A percentile compares a stretch with the other conserved stretches of the same genome.
Evolutionary conservation across 2,113 vertebrate genomes (phyloP).

Genomic region (Pollachius pollachius): DNA sequence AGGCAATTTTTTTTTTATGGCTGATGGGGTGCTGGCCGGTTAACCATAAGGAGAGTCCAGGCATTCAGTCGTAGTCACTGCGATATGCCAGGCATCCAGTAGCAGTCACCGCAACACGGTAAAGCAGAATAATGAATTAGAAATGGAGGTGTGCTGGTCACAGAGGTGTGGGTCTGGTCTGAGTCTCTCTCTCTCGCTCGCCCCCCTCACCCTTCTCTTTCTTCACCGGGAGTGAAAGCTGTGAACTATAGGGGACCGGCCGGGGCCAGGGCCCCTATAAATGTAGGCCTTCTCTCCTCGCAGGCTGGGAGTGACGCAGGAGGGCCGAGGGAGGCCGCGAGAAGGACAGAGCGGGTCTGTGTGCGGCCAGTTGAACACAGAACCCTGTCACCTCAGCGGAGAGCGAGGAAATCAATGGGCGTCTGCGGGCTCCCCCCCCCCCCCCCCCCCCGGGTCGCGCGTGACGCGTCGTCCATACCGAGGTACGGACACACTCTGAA

Average conservation of each 20-base stretch:
- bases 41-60: too few relatives aligned
- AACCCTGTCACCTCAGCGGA: conserved; percentile 60
- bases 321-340: conserved; percentile 45
- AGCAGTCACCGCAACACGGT: too few relatives aligned
- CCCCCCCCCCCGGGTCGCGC: conserved; percentile 38
- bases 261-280: conserved; percentile 56
- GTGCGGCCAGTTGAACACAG: conserved; percentile 63
- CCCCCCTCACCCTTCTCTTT: too few relatives aligned
- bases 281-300: conserved; percentile 66
- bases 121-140: too few relatives aligned
- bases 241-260: conserved; percentile 57
- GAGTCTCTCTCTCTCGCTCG: too few relatives aligned
- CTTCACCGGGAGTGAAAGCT: conserved; percentile 43
- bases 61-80: too few relatives aligned
- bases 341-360: conserved; percentile 63
- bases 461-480: conserved; percentile 40
- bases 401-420: conserved; percentile 51
- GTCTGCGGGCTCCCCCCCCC: neutral
- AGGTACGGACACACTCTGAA: conserved; percentile 11
- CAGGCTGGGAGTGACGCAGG: conserved; percentile 67
- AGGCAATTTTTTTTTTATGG: too few relatives aligned
- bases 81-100: too few relatives aligned
- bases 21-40: too few relatives aligned
- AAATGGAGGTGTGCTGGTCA: too few relatives aligned
- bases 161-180: too few relatives aligned